A percentile compares a stretch with the other conserved stretches of the same genome.
These are phyloP conservation scores for Seira musarum DNA, from an alignment of 2,888 invertebrate genomes.

Conservation along the genomic window DNA sequence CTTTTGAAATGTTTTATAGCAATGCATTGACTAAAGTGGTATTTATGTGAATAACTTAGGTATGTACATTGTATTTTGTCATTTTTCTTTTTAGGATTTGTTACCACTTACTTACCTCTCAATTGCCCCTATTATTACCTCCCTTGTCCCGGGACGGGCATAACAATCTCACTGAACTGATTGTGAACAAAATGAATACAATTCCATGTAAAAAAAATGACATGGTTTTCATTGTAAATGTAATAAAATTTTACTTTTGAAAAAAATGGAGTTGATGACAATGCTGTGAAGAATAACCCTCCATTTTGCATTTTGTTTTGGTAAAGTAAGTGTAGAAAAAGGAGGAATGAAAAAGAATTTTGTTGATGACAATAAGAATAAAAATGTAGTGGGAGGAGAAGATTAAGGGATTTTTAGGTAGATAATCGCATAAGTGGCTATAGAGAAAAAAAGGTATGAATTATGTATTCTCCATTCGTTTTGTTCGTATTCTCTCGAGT, in stretches of 20 bases:
- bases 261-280: slow-evolving; percentile 7
- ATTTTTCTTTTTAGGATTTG: too few species aligned
- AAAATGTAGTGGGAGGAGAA: slow-evolving; percentile 22
- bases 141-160: not conserved
- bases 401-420: slow-evolving; percentile 49
- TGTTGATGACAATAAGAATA: slow-evolving; percentile 24
- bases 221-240: slow-evolving; percentile 4
- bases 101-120: slow-evolving; percentile 42
- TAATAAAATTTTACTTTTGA: slow-evolving; percentile 2
- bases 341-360: not conserved
- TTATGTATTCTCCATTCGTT: slow-evolving; percentile 10
- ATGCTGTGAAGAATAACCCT: not conserved
- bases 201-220: slow-evolving; percentile 10
- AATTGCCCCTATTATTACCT: slow-evolving; percentile 47
- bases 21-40: too few species aligned
- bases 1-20: not conserved
- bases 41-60: too few species aligned
- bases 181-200: too few species aligned
- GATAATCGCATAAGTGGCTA: slow-evolving; percentile 27
- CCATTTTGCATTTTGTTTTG: slow-evolving; percentile 18
- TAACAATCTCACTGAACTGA: too few species aligned
- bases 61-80: too few species aligned
- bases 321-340: slow-evolving; percentile 27
- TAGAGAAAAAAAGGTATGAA: slow-evolving; percentile 1
- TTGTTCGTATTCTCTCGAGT: slow-evolving; percentile 12